Percentiles rank a stretch among this genome's conserved stretches.
These are phyloP conservation scores for Lophotis ruficrista DNA, from an alignment of 2,113 vertebrate species.

Conservation along the genomic window DNA sequence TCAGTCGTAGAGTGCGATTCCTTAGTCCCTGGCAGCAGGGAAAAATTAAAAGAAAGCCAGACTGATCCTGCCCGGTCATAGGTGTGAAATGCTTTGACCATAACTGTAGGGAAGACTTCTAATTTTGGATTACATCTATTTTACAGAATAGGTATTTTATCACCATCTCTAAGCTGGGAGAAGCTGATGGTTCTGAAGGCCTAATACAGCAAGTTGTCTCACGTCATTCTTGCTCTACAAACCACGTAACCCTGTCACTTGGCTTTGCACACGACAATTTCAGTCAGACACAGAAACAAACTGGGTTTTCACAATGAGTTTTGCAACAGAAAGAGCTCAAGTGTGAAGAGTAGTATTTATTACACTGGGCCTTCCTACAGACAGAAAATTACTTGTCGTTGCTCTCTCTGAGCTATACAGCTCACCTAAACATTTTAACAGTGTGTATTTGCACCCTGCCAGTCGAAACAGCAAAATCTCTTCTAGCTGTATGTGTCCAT, in stretches of 20 bases:
- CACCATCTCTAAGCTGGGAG: neutral
- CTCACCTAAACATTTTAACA: neutral
- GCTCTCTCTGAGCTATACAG: neutral
- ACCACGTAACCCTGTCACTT: neutral
- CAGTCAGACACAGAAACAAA: neutral
- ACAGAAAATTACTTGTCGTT: neutral
- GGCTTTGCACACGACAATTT: neutral
- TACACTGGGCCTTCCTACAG: neutral
- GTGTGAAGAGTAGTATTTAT: neutral
- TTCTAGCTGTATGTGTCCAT: neutral
- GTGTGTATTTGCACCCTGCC: fast-evolving
- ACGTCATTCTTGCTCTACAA: neutral
- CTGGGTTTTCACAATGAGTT: neutral
- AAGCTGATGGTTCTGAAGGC: neutral
- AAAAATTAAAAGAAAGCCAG: neutral
- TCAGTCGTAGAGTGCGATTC: neutral
- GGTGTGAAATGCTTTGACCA: neutral
- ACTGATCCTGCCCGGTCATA: neutral
- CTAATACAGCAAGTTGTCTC: neutral
- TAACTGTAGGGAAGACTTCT: neutral
- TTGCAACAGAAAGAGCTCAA: neutral
- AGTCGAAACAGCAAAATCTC: neutral
- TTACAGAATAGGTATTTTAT: neutral
- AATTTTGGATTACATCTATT: neutral
- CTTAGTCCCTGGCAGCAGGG: neutral